These are phyloP conservation scores for Vidua macroura DNA, from an alignment of 2,113 vertebrate species.

Conservation along the genomic window DNA sequence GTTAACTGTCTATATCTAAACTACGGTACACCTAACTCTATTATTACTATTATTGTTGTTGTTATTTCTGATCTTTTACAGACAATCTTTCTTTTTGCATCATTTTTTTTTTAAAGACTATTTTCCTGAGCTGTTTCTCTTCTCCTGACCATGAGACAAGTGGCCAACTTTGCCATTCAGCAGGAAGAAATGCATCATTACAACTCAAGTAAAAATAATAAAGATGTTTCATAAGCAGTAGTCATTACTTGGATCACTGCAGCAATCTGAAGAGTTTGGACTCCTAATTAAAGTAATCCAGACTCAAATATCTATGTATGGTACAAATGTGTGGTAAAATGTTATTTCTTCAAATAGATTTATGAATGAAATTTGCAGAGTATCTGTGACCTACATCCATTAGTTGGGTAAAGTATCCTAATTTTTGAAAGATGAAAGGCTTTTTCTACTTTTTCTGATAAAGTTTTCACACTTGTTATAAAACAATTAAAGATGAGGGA, in stretches of 20 bases:
- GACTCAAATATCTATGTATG: not conserved
- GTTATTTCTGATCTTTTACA: not conserved
- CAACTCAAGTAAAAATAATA: not conserved
- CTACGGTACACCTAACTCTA: not conserved
- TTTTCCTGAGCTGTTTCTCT: not conserved
- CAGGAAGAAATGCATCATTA: not conserved
- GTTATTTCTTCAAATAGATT: conserved; percentile 26
- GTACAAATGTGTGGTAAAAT: not conserved
- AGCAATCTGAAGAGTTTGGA: not conserved
- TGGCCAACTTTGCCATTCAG: not conserved
- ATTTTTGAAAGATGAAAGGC: conserved; percentile 2
- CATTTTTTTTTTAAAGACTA: not conserved
- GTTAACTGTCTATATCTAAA: not conserved
- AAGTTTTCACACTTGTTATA: not conserved
- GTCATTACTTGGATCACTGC: not conserved
- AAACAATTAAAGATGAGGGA: not conserved
- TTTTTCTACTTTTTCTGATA: not conserved
- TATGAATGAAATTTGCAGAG: not conserved
- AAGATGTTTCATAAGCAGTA: not conserved
- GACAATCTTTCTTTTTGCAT: not conserved
- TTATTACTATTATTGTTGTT: not conserved
- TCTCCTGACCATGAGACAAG: not conserved
- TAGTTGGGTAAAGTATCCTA: not conserved
- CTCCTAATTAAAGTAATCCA: not conserved
- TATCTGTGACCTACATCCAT: not conserved